Evolutionary conservation across 2,113 vertebrate species (phyloP), one percentile per base, ranked within the genome.

Genomic region (Dasyurus viverrinus): DNA sequence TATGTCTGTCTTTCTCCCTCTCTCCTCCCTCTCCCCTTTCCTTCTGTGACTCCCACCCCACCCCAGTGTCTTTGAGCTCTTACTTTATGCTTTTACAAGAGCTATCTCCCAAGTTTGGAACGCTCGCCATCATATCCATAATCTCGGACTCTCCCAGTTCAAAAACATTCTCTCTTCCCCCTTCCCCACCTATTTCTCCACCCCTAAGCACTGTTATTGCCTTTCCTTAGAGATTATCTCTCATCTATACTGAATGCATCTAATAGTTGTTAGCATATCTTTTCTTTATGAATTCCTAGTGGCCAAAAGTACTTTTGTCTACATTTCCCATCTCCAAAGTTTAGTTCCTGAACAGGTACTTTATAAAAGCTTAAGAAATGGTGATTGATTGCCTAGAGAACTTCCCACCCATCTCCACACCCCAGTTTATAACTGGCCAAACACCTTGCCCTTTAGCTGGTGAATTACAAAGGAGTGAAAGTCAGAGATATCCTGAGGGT

Each of bases 391-490:
- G 8, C 4, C 36, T 6, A 47, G 16, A 92, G 47, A 90, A 94
- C 3, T 9, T 30, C 46, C 23, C 55, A 42, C 30, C 42, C 48
- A 54, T 60, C 50, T 54, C 68, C 68, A 92, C 57, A 53, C 46
- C 50, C 90, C 68, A 76, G 36, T 22, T 24, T 53, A 47, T 95
- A 90, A 95, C 11, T 9, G 93, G 9, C 19, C 68, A 92, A 22
- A 84, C 53, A 30, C 53, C 24, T 2, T 46, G 19, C 23, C 55
- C 93, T 90, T 92, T 30, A 91, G 36, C 47, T 54, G 92, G 91
- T 3, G 93, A 97, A 94, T 10, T 84, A 42, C 8, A 91, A 42
- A 93, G 54, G 48, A 94, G 30, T 53, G 53, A 94, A 95, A 89
- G 60, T 68, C 24, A 57, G 1, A 47, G 6, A 90, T 57, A 42